Percentiles rank a stretch among this genome's conserved stretches.
Conservation (phyloP, 2,113 vertebrate species). For the Amblyornis subalaris region DNA sequence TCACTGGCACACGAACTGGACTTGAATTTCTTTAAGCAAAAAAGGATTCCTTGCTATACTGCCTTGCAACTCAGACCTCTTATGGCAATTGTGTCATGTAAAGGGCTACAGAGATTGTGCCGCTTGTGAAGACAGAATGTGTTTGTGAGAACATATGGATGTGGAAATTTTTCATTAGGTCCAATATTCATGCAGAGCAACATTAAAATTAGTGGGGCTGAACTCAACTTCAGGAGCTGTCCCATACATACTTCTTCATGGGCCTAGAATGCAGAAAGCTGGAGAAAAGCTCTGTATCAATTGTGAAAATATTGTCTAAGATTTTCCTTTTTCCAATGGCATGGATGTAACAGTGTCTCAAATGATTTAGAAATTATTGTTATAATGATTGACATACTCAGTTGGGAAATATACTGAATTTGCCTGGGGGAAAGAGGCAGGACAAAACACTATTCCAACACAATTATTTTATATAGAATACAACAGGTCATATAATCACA, state of each 20-base stretch:
- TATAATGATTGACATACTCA: neutral
- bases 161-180: neutral
- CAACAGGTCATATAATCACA: neutral
- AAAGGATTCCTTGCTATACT: neutral
- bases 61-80: neutral
- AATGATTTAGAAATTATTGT: neutral
- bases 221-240: neutral
- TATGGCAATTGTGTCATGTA: neutral
- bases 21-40: neutral
- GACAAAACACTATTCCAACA: neutral
- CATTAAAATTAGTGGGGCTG: neutral
- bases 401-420: neutral
- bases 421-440: neutral
- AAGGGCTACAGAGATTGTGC: neutral
- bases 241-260: neutral
- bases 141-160: neutral
- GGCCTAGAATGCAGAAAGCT: neutral
- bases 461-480: neutral
- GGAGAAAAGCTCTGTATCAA: neutral
- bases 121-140: neutral
- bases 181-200: neutral
- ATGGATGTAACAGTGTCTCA: neutral
- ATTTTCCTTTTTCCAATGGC: neutral
- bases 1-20: neutral
- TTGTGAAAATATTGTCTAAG: neutral